phyloP scores from a whole-genome alignment of 2,888 invertebrate species.

The Romanomermis culicivorax region DNA sequence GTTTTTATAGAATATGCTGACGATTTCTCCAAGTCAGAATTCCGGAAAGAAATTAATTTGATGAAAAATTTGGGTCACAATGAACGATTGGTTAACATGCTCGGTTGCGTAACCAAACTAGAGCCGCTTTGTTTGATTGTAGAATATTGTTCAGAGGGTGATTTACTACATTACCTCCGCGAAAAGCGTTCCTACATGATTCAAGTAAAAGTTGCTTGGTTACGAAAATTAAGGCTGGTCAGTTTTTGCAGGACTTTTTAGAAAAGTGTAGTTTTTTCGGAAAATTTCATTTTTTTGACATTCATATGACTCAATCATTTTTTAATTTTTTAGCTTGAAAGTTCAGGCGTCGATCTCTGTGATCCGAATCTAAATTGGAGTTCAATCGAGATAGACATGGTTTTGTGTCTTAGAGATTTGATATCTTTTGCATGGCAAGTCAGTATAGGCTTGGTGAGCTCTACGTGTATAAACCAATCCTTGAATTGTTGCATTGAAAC shows the following conservation, averaged over 20 bases:
- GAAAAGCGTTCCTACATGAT: constrained; percentile 46
- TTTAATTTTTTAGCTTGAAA: not conserved
- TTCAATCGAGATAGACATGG: not conserved
- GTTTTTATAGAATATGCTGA: constrained; percentile 22
- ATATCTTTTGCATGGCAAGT: not conserved
- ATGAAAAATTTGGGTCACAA: constrained; percentile 53
- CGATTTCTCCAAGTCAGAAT: constrained; percentile 23
- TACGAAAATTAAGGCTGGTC: too few relatives aligned
- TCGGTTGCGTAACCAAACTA: constrained; percentile 47
- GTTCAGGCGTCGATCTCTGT: not conserved
- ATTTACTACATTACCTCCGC: constrained; percentile 78
- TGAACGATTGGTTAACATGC: constrained; percentile 48
- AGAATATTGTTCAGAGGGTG: constrained; percentile 45
- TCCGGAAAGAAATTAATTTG: constrained; percentile 74
- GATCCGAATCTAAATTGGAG: not conserved
- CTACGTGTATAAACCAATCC: not conserved
- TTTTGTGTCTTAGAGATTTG: not conserved
- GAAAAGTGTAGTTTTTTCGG: too few relatives aligned
- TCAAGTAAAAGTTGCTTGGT: constrained; percentile 38
- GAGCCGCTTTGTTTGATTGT: constrained; percentile 34
- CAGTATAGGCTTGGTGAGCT: not conserved
- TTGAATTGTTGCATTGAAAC: not conserved
- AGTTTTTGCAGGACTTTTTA: too few relatives aligned
- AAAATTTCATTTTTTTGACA: too few relatives aligned
- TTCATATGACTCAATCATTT: too few relatives aligned